Percentiles rank a stretch among this genome's conserved stretches.
Conservation (phyloP, 2,888 invertebrate species). For the Leptinotarsa peninsularis region DNA sequence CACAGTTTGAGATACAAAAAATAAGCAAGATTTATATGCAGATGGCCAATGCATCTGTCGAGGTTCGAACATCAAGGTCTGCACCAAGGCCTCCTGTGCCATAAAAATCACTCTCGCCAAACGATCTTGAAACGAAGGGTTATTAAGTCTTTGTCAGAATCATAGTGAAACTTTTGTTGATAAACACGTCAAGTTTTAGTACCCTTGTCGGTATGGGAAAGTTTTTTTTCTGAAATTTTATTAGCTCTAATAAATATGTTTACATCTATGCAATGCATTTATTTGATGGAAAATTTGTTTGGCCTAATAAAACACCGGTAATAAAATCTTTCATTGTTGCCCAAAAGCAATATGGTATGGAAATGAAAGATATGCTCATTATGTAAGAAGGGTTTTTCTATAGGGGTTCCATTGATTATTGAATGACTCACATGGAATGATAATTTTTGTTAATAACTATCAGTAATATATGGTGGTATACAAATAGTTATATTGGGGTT, state of each 20-base stretch:
- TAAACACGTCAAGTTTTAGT: conserved; percentile 53
- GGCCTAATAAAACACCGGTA: conserved; percentile 33
- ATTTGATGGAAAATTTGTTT: conserved; percentile 53
- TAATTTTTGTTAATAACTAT: conserved; percentile 37
- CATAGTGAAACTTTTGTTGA: conserved; percentile 47
- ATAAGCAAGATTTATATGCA: conserved; percentile 33
- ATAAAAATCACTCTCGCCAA: conserved; percentile 42
- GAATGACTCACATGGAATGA: conserved; percentile 30
- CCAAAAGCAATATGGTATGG: conserved; percentile 13
- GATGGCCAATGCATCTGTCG: conserved; percentile 34
- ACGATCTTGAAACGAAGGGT: conserved; percentile 42
- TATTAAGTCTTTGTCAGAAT: conserved; percentile 41
- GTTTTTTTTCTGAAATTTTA: conserved; percentile 40
- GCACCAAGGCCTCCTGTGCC: conserved; percentile 36
- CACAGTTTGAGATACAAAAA: conserved; percentile 1
- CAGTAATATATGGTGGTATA: conserved; percentile 34
- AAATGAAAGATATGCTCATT: conserved; percentile 15
- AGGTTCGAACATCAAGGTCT: conserved; percentile 30
- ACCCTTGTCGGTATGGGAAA: conserved; percentile 35
- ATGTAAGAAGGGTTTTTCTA: background rate
- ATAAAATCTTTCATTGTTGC: conserved; percentile 35
- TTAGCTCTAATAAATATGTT: conserved; percentile 49
- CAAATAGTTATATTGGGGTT: conserved; percentile 32
- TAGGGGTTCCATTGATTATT: conserved; percentile 20
- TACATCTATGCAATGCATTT: conserved; percentile 46